These are phyloP conservation scores for Drosophila biarmipes DNA, from an alignment of 1,140 invertebrate genomes.

Conservation along the genomic window DNA sequence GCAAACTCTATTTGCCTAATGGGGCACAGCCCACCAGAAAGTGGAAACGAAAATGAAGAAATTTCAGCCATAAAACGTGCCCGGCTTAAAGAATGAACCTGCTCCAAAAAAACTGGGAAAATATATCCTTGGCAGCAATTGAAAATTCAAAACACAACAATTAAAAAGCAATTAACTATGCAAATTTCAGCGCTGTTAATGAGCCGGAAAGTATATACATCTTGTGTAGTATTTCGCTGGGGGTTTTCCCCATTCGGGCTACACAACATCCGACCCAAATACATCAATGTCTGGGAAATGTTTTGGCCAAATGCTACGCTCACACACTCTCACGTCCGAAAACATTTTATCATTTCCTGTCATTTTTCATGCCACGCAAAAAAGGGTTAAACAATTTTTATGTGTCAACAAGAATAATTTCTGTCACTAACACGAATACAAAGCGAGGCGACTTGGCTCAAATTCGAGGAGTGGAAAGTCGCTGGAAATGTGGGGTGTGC, in stretches of 20 bases:
- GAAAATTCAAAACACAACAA: slow-evolving; percentile 58
- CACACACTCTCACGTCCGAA: slow-evolving; percentile 2
- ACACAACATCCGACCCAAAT: slow-evolving; percentile 58
- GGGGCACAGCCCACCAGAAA: slow-evolving; percentile 25
- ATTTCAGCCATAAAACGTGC: slow-evolving; percentile 61
- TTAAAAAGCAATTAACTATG: slow-evolving; percentile 75
- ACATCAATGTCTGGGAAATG: slow-evolving; percentile 68
- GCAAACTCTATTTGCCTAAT: slow-evolving; percentile 72
- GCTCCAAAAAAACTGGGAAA: neutral
- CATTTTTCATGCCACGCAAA: slow-evolving; percentile 69
- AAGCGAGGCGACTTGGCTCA: slow-evolving; percentile 49
- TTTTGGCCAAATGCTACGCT: slow-evolving; percentile 39
- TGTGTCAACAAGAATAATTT: slow-evolving; percentile 81
- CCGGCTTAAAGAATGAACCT: slow-evolving; percentile 46
- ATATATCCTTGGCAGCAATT: slow-evolving; percentile 46
- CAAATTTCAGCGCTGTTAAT: slow-evolving; percentile 46
- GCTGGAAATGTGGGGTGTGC: slow-evolving; percentile 16
- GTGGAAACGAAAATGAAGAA: slow-evolving; percentile 28
- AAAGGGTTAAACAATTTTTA: slow-evolving; percentile 79
- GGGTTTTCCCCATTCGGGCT: neutral
- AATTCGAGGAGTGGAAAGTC: slow-evolving; percentile 49
- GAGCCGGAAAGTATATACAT: slow-evolving; percentile 35
- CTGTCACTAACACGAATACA: slow-evolving; percentile 64
- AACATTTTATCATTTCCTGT: slow-evolving; percentile 71
- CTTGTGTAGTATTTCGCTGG: no score